Base-by-base conservation (phyloP, 1,140 invertebrate genomes). In the Calycopis cecrops region DNA sequence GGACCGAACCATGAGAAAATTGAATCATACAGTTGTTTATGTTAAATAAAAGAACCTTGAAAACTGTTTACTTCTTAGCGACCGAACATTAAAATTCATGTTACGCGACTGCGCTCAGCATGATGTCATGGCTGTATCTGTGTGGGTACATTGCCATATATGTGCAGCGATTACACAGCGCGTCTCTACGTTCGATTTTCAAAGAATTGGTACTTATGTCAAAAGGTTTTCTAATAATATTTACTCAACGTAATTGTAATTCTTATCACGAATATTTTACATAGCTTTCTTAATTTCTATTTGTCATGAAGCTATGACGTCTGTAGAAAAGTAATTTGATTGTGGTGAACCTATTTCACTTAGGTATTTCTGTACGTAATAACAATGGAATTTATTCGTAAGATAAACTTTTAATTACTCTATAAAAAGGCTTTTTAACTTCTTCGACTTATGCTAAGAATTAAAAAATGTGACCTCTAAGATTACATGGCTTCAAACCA, bases 61-160 rank as follows among this genome's bases (percentile, higher is more conserved):
- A 47, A 35, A 18, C 52, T 12, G 47, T 56, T 37, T 53, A 60
- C 62, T 54, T 65, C 57, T 50, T 67, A 71, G 60, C 64, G 56
- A 66, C 52, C 61, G 58, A 69, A 52, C 69, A 81, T 83, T 82
- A 82, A 76, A 72, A 85, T 85, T 83, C 72, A 76, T 57, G 60
- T 61, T 58, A 60, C 57, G 59, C 50, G 54, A 57, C 55, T 28
- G 58, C 60, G 55, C 76, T 28, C 21, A 28, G 21, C 48, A 76
- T 85, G 82, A 85, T 83, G 79, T 85, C 82, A 85, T 80, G 62
- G 47, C 38, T 50, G 35, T 59, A 56, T 52, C 40, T 67, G 71
- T 71, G 71, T 76, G 70, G 67, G 71, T 73, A 73, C 66, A 69
- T 62, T 60, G 60, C 70, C 78, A 59, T 79, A 73, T 80, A 83